Evolutionary conservation across 2,888 invertebrate species (phyloP).

Genomic region (Charanyca ferruginea): DNA sequence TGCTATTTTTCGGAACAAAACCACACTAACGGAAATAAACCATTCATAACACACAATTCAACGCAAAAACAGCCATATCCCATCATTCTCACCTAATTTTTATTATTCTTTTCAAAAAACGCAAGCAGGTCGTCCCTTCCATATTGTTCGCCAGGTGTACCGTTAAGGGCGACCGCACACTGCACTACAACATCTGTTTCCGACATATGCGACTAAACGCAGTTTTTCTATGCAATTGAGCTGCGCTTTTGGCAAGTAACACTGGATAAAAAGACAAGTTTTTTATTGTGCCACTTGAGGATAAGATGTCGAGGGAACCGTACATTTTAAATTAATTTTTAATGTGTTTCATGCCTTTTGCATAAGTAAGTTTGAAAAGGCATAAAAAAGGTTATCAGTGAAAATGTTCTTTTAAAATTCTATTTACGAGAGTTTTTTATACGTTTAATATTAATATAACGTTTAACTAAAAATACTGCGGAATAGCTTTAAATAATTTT

Average conservation of each 20-base stretch:
- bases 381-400: no score
- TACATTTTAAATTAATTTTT: slow-evolving; percentile 29
- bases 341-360: no score
- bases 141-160: slow-evolving; percentile 67
- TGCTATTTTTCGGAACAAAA: not conserved
- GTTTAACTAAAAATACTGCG: not conserved
- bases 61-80: not conserved
- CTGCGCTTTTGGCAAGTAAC: slow-evolving; percentile 37
- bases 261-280: not conserved
- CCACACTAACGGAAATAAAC: not conserved
- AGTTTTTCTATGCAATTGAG: slow-evolving; percentile 59
- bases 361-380: no score
- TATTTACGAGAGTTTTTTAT: not conserved
- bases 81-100: slow-evolving; percentile 11
- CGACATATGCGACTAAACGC: slow-evolving; percentile 66
- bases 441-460: not conserved
- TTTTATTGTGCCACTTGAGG: slow-evolving; percentile 7
- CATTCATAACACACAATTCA: not conserved
- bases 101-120: not conserved
- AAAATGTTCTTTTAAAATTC: not conserved
- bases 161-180: slow-evolving; percentile 65
- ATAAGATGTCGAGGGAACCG: not conserved
- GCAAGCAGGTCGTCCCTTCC: slow-evolving; percentile 45
- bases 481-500: not conserved
- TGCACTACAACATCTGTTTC: slow-evolving; percentile 68